A percentile compares a stretch with the other conserved stretches of the same genome.
Conservation (phyloP, 1,140 invertebrate genomes). For the Trachymyrmex cornetzi region DNA sequence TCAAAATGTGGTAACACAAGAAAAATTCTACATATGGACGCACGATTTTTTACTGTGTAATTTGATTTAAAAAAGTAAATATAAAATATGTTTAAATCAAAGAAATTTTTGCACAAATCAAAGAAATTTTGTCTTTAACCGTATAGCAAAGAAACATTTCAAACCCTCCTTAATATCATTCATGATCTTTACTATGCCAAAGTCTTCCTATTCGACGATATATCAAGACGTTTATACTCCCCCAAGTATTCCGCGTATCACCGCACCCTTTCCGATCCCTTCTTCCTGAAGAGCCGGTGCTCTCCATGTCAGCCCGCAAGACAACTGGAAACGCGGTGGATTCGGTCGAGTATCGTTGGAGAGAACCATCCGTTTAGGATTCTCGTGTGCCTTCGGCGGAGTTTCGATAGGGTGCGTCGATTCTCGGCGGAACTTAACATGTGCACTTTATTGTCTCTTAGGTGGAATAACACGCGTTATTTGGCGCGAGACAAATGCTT, state of each 20-base stretch:
- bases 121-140: no score
- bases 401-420: not conserved
- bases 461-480: slow-evolving; percentile 79
- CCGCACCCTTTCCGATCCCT: slow-evolving; percentile 17
- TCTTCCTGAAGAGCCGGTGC: not conserved
- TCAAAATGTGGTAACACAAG: no score
- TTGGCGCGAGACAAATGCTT: slow-evolving; percentile 78
- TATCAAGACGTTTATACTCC: slow-evolving; percentile 71
- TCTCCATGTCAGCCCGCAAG: slow-evolving; percentile 55
- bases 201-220: slow-evolving; percentile 65
- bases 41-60: no score
- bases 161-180: slow-evolving; percentile 56
- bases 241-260: slow-evolving; percentile 32
- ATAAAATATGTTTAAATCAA: no score
- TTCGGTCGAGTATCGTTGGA: slow-evolving; percentile 65
- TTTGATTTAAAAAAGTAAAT: no score
- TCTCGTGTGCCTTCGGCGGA: not conserved
- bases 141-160: no score
- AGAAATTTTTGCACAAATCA: no score
- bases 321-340: slow-evolving; percentile 63
- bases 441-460: slow-evolving; percentile 79
- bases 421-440: slow-evolving; percentile 71
- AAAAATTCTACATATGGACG: no score
- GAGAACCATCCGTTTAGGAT: slow-evolving; percentile 53
- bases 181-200: slow-evolving; percentile 55